Evolutionary conservation across 2,113 vertebrate species (phyloP).

Genomic region (Pygoscelis antarcticus): DNA sequence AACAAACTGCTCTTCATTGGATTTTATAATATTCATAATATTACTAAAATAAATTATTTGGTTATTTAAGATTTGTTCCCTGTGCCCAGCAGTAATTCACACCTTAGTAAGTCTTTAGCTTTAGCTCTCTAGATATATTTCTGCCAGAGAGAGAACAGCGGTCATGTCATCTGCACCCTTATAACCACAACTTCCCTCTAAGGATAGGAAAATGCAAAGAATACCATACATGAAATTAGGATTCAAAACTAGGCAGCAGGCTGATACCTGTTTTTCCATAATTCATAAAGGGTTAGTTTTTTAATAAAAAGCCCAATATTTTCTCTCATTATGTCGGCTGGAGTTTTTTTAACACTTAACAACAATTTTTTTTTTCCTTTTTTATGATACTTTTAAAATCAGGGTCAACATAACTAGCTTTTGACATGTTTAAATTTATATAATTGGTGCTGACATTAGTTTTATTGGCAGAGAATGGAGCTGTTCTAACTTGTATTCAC

Average conservation of each 20-base stretch:
- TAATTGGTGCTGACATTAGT: not conserved
- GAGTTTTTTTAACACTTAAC: not conserved
- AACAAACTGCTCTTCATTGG: not conserved
- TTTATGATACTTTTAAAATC: not conserved
- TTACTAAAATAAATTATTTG: not conserved
- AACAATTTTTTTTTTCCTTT: not conserved
- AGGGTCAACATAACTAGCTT: not conserved
- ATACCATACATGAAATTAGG: not conserved
- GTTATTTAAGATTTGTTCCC: not conserved
- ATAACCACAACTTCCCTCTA: not conserved
- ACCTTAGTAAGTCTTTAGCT: not conserved
- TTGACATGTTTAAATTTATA: not conserved
- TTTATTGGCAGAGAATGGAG: not conserved
- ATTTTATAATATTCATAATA: not conserved
- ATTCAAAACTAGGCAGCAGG: not conserved
- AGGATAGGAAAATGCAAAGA: not conserved
- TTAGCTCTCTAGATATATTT: not conserved
- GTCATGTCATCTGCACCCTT: not conserved
- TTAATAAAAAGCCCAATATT: not conserved
- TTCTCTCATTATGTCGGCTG: fast-evolving
- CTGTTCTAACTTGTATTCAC: not conserved
- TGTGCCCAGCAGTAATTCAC: not conserved
- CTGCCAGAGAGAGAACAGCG: not conserved
- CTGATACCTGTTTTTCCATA: not conserved
- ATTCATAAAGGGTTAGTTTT: not conserved